Evolutionary conservation across 2,888 invertebrate genomes (phyloP).

Genomic region (Ophion obscuratus): DNA sequence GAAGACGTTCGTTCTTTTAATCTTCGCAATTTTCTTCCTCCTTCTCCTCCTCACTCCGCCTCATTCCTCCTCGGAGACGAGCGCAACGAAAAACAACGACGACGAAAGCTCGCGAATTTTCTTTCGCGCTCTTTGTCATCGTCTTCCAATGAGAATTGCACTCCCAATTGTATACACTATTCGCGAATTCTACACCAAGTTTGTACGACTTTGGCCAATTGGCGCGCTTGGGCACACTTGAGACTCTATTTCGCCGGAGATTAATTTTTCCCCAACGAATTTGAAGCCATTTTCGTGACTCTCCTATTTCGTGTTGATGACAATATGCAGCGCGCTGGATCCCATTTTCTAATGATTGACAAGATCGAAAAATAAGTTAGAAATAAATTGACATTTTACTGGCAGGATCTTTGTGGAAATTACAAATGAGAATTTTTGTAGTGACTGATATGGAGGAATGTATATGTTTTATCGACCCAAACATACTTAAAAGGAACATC

Average conservation of each 20-base stretch:
- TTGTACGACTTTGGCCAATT: not conserved
- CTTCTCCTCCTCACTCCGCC: not conserved
- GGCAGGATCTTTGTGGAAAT: no score
- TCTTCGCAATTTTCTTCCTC: slow-evolving; percentile 1
- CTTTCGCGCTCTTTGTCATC: not conserved
- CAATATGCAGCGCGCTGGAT: no score
- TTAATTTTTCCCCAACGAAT: not conserved
- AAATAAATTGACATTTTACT: no score
- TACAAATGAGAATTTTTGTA: no score
- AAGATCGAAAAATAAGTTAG: not conserved
- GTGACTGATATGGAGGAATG: no score
- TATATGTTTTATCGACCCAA: no score
- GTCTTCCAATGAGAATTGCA: not conserved
- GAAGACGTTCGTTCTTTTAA: slow-evolving; percentile 20
- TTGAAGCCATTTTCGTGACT: not conserved
- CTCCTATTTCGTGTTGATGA: no score
- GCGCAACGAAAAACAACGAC: not conserved
- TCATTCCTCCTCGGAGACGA: not conserved
- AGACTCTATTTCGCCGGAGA: not conserved
- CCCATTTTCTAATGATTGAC: not conserved
- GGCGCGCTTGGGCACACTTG: not conserved
- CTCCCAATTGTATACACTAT: not conserved
- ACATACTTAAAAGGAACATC: no score
- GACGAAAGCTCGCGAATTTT: not conserved
- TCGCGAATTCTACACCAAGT: not conserved